Evolutionary conservation across 2,797 vertebrate species (phyloP), one percentile per base, ranked within the genome.

Genomic region (Leucoraja ocellata): DNA sequence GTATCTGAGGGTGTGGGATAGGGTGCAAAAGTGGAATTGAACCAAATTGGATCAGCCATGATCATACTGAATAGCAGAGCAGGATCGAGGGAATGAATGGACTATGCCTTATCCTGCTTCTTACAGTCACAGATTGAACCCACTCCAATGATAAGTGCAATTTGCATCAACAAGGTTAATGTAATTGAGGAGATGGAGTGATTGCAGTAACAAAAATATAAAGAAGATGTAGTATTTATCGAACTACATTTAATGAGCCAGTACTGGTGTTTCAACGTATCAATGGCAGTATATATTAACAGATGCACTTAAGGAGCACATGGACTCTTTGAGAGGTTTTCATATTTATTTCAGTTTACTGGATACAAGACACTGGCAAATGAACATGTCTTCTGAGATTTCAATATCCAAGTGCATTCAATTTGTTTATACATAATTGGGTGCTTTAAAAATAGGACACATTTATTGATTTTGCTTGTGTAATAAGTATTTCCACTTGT

Each of bases 371-470:
- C 46, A 32, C 73, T 46, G 39, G 68, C 63, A 36, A 63, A 91
- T 91, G 36, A 71, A 46, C 68, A 21, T 91, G 36, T 74, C 83
- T 91, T 74, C 68, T 25, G 36, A 46, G 88, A 91, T 74, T 91
- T 91, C 6, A 36, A 39, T 28, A 73, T 10, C 36, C 14, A 74
- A 91, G 39, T 25, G 36, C 23, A 91, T 46, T 91, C 88, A 91
- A 46, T 91, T 21, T 46, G 36, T 91, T 73, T 25, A 39, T n/a
- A 71, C 21, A 73, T 91, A 23, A 91, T 74, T 46, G 8, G 23
- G 68, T 28, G 25, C 21, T 23, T 91, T 73, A 74, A 74, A 73
- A 68, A 5, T 74, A 28, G 88, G 74, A 28, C 4, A 91, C 21
- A 73, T 91, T 73, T 73, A 46, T 76, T 74, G 25, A n/a, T 76